These are phyloP conservation scores for Rattus rattus DNA, from an alignment of 2,113 vertebrate genomes.

Conservation along the genomic window DNA sequence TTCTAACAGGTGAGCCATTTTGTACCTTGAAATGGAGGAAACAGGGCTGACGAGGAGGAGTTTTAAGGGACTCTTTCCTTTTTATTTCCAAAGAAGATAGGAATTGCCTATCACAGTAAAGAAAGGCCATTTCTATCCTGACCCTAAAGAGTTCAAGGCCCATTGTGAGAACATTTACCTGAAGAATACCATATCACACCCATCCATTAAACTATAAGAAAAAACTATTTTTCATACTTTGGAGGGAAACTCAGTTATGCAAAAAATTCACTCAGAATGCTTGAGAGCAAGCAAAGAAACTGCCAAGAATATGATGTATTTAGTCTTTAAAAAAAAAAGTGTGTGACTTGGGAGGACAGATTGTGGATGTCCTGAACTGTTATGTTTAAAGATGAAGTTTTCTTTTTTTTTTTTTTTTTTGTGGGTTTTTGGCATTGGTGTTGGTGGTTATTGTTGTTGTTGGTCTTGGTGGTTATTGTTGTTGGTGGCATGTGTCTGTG, in stretches of 20 bases:
- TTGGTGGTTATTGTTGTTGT: not conserved
- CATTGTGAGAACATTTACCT: conserved; percentile 60
- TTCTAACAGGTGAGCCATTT: conserved; percentile 49
- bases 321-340: conserved; percentile 68
- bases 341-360: conserved; percentile 61
- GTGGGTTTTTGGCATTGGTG: not conserved
- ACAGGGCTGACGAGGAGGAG: not conserved
- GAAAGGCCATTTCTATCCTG: conserved; percentile 61
- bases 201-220: conserved; percentile 63
- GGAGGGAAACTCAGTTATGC: conserved; percentile 74
- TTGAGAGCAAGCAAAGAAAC: conserved; percentile 64
- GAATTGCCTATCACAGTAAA: conserved; percentile 62
- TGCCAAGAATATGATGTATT: conserved; percentile 77
- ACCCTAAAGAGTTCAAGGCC: conserved; percentile 69
- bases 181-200: conserved; percentile 56
- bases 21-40: conserved; percentile 29
- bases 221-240: conserved; percentile 79
- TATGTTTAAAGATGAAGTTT: conserved; percentile 51
- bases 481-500: not conserved
- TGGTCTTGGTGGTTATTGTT: not conserved
- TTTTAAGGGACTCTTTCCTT: conserved; percentile 57
- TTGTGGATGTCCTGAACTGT: conserved; percentile 62
- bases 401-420: conserved; percentile 28
- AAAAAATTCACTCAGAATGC: conserved; percentile 77
- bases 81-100: conserved; percentile 64